phyloP scores from a whole-genome alignment of 2,113 vertebrate genomes.

The Chiloscyllium plagiosum region DNA sequence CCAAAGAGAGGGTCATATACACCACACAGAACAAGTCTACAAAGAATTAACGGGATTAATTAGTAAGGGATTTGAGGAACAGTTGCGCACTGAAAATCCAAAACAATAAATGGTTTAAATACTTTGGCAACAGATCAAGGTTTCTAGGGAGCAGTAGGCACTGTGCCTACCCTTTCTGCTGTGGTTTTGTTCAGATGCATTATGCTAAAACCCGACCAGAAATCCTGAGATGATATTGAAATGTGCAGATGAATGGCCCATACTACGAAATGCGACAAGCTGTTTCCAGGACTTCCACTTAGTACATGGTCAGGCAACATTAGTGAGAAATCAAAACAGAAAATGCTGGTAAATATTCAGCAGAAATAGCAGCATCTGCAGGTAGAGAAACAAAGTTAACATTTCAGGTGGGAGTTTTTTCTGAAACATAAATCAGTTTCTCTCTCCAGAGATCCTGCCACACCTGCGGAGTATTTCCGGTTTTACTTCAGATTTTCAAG shows the following conservation, averaged over 20 bases:
- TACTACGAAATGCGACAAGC: slow-evolving; percentile 69
- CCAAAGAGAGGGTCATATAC: slow-evolving; percentile 51
- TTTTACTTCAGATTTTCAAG: background rate
- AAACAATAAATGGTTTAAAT: slow-evolving; percentile 81
- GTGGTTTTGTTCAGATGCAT: slow-evolving; percentile 61
- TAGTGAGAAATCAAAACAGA: slow-evolving; percentile 60
- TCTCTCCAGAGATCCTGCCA: background rate
- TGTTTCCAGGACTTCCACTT: slow-evolving; percentile 69
- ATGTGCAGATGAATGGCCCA: slow-evolving; percentile 64
- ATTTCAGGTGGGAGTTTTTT: background rate
- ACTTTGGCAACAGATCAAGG: slow-evolving; percentile 78
- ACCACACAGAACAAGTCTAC: slow-evolving; percentile 61
- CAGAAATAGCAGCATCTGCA: background rate
- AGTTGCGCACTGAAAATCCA: slow-evolving; percentile 72
- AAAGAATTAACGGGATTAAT: slow-evolving; percentile 81
- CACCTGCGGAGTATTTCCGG: background rate
- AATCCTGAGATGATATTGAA: slow-evolving; percentile 66
- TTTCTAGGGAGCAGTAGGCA: slow-evolving; percentile 67
- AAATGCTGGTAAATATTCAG: background rate
- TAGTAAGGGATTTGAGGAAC: slow-evolving; percentile 73
- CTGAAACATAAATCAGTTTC: background rate
- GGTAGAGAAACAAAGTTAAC: background rate
- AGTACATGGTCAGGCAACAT: slow-evolving; percentile 60
- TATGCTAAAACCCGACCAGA: slow-evolving; percentile 62
- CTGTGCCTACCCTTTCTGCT: slow-evolving; percentile 54